Evolutionary conservation across 2,113 vertebrate species (phyloP).

Genomic region (Corythornis vintsioides): DNA sequence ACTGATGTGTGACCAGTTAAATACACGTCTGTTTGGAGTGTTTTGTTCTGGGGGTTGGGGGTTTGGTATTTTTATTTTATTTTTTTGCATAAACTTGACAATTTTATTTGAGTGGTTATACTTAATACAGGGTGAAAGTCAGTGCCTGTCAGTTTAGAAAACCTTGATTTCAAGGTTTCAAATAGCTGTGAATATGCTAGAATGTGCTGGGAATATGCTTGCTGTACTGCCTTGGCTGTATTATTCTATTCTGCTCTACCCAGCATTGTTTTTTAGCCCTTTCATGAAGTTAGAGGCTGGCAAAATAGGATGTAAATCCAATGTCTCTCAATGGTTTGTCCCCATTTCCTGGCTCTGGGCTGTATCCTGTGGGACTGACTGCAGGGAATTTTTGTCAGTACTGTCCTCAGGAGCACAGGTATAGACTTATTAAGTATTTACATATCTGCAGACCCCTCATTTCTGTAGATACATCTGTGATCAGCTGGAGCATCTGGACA

Average conservation of each 20-base stretch:
- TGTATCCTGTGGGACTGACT: not conserved
- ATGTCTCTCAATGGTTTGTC: not conserved
- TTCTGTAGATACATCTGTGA: not conserved
- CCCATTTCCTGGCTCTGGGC: not conserved
- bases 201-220: not conserved
- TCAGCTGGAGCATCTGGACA: not conserved
- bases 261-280: not conserved
- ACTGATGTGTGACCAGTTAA: not conserved
- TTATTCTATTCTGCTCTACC: not conserved
- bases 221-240: not conserved
- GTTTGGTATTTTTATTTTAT: not conserved
- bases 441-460: not conserved
- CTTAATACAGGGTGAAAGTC: not conserved
- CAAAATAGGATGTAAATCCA: not conserved
- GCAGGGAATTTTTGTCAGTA: not conserved
- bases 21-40: not conserved
- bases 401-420: not conserved
- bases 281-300: not conserved
- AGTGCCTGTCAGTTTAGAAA: not conserved
- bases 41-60: not conserved
- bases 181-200: not conserved
- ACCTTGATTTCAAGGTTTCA: not conserved
- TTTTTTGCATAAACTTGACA: not conserved
- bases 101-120: not conserved
- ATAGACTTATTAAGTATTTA: not conserved